Evolutionary conservation across 2,888 invertebrate species (phyloP).

Genomic region (Malacosoma neustria): DNA sequence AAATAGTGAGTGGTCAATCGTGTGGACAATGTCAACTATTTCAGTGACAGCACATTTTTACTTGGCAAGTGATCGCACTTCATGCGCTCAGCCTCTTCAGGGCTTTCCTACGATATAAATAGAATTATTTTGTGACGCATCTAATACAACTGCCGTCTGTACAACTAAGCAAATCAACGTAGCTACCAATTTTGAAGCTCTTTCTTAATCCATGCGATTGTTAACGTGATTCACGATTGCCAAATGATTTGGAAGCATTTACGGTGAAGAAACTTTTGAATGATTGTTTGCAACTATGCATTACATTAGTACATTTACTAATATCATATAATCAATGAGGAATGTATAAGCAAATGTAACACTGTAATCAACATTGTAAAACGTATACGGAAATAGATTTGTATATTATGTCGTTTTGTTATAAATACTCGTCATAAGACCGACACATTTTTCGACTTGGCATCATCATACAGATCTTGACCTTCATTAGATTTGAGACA

Average conservation of each 20-base stretch:
- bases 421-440: conserved; percentile 52
- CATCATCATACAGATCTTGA: conserved; percentile 41
- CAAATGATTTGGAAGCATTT: background rate
- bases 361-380: background rate
- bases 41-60: conserved; percentile 36
- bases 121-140: conserved; percentile 19
- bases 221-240: conserved; percentile 9
- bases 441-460: conserved; percentile 43
- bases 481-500: conserved; percentile 51
- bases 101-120: conserved; percentile 36
- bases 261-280: background rate
- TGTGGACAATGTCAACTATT: conserved; percentile 57
- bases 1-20: conserved; percentile 42
- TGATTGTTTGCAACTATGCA: background rate
- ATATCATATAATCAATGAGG: background rate
- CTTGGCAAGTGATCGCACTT: conserved; percentile 33
- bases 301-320: background rate
- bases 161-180: background rate
- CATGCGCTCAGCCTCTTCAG: conserved; percentile 32
- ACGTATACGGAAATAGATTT: conserved; percentile 10
- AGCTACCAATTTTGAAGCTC: background rate
- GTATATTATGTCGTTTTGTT: conserved; percentile 44
- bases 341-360: too few species aligned
- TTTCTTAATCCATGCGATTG: conserved; percentile 6
- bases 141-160: conserved; percentile 1